These are phyloP conservation scores for Thunnus albacares DNA, from an alignment of 2,797 vertebrate species.

Conservation along the genomic window DNA sequence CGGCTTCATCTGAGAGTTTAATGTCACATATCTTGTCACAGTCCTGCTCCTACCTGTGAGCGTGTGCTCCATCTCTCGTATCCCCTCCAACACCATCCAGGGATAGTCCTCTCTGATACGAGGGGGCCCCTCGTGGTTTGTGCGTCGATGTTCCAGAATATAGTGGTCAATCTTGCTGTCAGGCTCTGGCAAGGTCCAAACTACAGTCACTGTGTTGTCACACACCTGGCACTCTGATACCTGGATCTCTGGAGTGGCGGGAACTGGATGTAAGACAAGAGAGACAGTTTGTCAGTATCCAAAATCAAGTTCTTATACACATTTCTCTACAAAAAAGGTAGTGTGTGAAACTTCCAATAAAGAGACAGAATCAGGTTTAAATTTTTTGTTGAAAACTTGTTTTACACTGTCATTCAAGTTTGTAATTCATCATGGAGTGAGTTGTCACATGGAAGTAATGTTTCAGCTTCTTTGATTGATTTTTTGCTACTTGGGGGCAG, in stretches of 20 bases:
- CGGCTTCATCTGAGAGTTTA: background rate
- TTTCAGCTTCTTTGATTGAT: background rate
- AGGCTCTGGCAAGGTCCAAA: slow-evolving; percentile 90
- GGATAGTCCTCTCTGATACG: slow-evolving; percentile 94
- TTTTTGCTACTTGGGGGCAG: no score
- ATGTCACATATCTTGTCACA: background rate
- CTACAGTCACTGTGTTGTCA: slow-evolving; percentile 91
- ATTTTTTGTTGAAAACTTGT: background rate
- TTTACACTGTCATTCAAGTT: no score
- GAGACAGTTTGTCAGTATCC: background rate
- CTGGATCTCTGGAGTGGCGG: slow-evolving; percentile 92
- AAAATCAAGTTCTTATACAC: background rate
- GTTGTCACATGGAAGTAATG: no score
- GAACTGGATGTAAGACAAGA: slow-evolving; percentile 83
- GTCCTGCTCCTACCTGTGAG: slow-evolving; percentile 84
- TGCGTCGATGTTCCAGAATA: slow-evolving; percentile 92
- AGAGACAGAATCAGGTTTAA: background rate
- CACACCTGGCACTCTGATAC: slow-evolving; percentile 91
- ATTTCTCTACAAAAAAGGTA: background rate
- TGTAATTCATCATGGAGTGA: no score
- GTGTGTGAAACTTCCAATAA: background rate
- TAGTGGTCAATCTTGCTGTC: slow-evolving; percentile 96
- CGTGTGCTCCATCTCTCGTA: slow-evolving; percentile 89
- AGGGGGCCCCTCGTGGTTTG: slow-evolving; percentile 94
- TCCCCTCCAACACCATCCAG: slow-evolving; percentile 97